Conservation (phyloP, 1,140 invertebrate genomes). For the Sitodiplosis mosellana region DNA sequence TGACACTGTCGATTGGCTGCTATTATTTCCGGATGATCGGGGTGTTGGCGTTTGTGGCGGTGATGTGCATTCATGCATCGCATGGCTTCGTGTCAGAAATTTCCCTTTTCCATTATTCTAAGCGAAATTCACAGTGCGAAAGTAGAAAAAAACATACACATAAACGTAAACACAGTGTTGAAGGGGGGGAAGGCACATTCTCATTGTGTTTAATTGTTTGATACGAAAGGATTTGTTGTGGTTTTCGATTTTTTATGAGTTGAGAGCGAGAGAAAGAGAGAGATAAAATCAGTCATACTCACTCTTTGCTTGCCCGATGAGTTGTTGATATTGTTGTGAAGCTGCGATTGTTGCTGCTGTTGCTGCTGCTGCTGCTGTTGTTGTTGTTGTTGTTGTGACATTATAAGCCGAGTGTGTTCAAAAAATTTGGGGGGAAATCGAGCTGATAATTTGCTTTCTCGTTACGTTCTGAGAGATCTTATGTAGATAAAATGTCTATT, state of each 20-base stretch:
- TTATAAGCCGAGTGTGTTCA: conserved; percentile 16
- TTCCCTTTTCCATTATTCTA: conserved; percentile 56
- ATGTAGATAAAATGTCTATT: too few relatives aligned
- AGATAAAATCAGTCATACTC: not conserved
- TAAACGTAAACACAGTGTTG: too few relatives aligned
- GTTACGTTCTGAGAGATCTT: too few relatives aligned
- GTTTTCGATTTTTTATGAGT: too few relatives aligned
- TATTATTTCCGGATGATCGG: conserved; percentile 15
- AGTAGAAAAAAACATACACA: not conserved
- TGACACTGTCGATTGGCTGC: conserved; percentile 10
- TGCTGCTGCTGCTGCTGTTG: conserved; percentile 6
- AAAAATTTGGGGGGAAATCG: conserved; percentile 16
- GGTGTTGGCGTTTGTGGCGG: conserved; percentile 53
- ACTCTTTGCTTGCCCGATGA: conserved; percentile 15
- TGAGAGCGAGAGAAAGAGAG: too few relatives aligned
- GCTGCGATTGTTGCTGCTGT: conserved; percentile 8
- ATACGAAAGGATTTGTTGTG: too few relatives aligned
- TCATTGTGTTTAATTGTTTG: too few relatives aligned
- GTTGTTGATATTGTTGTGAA: conserved; percentile 5
- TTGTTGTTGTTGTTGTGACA: conserved; percentile 5
- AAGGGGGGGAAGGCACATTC: too few relatives aligned
- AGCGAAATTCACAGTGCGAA: too few relatives aligned
- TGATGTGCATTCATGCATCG: conserved; percentile 70
- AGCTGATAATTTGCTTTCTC: conserved; percentile 14
- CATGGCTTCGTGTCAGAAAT: conserved; percentile 70